Evolutionary conservation across 2,888 invertebrate genomes (phyloP).

Genomic region (Heliothis peltigera): DNA sequence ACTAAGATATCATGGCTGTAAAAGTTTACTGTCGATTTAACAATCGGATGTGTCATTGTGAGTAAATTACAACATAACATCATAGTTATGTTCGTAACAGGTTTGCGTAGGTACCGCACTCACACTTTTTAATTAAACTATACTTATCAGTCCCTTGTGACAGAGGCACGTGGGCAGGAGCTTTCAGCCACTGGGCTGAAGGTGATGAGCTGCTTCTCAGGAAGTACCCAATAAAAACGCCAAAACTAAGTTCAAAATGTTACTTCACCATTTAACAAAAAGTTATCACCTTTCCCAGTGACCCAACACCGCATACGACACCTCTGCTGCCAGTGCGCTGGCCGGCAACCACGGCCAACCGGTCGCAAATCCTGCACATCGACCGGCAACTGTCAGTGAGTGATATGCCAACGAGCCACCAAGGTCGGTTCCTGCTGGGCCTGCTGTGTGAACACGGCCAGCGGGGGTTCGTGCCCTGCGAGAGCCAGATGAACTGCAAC

Average conservation of each 20-base stretch:
- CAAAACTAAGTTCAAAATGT: too few species aligned
- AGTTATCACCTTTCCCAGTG: slow-evolving; percentile 68
- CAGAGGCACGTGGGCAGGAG: too few species aligned
- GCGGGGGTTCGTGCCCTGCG: slow-evolving; percentile 81
- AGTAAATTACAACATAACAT: too few species aligned
- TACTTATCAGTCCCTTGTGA: too few species aligned
- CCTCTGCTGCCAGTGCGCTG: slow-evolving; percentile 72
- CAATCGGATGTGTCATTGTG: too few species aligned
- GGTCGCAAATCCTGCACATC: slow-evolving; percentile 71
- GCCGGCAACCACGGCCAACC: slow-evolving; percentile 70
- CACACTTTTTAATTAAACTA: too few species aligned
- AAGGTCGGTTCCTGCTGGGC: slow-evolving; percentile 68
- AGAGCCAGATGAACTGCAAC: slow-evolving; percentile 69
- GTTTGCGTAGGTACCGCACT: too few species aligned
- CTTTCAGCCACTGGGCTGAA: too few species aligned
- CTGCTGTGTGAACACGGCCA: slow-evolving; percentile 79
- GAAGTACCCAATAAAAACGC: too few species aligned
- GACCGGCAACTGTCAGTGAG: slow-evolving; percentile 64
- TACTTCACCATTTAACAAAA: not conserved
- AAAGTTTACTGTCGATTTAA: too few species aligned
- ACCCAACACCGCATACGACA: slow-evolving; percentile 76
- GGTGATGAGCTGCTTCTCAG: too few species aligned
- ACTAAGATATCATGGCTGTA: not conserved
- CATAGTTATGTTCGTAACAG: too few species aligned
- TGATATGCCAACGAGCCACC: slow-evolving; percentile 59